phyloP scores from a whole-genome alignment of 2,888 invertebrate genomes.

The Tipula vernalis region DNA sequence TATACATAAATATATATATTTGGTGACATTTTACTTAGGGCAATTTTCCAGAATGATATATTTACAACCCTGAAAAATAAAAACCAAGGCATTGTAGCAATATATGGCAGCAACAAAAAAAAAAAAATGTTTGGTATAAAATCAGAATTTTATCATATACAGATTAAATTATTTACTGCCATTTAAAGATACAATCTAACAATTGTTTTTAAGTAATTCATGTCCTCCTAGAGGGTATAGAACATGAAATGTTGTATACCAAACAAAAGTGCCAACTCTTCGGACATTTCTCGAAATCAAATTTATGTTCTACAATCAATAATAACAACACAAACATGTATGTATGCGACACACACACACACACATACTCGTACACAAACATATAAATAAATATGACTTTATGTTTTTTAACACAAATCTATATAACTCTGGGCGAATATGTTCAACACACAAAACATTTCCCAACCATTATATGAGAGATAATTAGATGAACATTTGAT shows the following conservation, averaged over 20 bases:
- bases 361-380: not conserved
- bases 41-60: not conserved
- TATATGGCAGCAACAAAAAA: not conserved
- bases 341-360: not conserved
- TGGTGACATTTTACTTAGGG: not conserved
- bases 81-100: not conserved
- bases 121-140: not conserved
- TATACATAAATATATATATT: not conserved
- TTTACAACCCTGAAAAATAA: not conserved
- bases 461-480: not conserved
- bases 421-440: not conserved
- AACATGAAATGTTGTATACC: not conserved
- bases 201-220: slow-evolving; percentile 4
- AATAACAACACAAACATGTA: not conserved
- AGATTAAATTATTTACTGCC: not conserved
- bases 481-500: not conserved
- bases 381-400: not conserved
- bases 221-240: not conserved
- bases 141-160: not conserved
- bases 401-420: not conserved
- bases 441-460: not conserved
- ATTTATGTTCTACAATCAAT: not conserved
- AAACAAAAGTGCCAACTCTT: not conserved
- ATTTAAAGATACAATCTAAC: not conserved
- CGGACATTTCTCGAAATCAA: not conserved